Evolutionary conservation across 1,140 invertebrate species (phyloP).

Genomic region (Cyclargus thomasi): DNA sequence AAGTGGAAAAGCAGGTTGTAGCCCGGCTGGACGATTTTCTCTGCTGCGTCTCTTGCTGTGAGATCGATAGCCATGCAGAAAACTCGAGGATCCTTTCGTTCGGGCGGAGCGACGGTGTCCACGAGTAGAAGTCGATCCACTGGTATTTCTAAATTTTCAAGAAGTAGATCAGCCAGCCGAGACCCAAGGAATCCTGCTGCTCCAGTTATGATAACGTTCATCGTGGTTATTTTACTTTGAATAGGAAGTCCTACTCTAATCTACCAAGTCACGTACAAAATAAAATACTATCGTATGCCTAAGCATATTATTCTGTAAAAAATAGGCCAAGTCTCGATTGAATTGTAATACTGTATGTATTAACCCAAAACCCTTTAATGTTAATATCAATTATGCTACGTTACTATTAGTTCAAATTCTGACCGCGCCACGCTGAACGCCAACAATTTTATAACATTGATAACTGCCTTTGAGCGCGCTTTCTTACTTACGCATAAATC

Average conservation of each 20-base stretch:
- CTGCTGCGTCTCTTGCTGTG: conserved; percentile 26
- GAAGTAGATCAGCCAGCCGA: conserved; percentile 34
- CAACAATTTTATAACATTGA: no score
- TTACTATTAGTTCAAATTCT: no score
- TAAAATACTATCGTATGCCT: no score
- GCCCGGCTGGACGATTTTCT: conserved; percentile 21
- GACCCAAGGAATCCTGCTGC: conserved; percentile 53
- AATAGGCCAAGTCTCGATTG: no score
- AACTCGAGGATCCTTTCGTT: conserved; percentile 31
- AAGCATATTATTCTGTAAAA: no score
- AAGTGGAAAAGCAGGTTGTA: conserved; percentile 42
- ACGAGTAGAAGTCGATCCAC: conserved; percentile 38
- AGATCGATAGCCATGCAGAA: conserved; percentile 33
- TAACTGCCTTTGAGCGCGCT: no score
- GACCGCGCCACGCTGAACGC: no score
- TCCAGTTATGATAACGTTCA: conserved; percentile 58
- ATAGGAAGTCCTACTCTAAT: not conserved
- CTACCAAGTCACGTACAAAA: not conserved
- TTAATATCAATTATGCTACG: no score
- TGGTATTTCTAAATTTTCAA: conserved; percentile 28
- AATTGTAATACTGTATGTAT: no score
- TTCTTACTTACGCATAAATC: no score
- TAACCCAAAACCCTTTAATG: no score
- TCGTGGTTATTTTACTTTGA: conserved; percentile 23
- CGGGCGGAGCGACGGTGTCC: conserved; percentile 28